Evolutionary conservation across 2,888 invertebrate species (phyloP).

Genomic region (Athalia rosae): DNA sequence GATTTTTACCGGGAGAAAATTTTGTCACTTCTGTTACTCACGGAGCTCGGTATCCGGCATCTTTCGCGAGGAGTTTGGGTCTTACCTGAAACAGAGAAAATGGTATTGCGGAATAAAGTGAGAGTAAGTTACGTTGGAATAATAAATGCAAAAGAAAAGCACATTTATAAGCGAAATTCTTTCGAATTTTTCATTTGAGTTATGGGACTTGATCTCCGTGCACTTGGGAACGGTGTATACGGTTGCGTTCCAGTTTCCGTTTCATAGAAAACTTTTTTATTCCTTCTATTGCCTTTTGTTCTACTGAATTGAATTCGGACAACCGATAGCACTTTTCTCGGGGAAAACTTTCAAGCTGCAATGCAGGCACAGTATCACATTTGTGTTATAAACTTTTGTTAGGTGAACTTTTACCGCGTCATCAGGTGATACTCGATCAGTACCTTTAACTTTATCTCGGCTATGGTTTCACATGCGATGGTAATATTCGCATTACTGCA

Average conservation of each 20-base stretch:
- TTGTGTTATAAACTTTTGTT: slow-evolving; percentile 9
- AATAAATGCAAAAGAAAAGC: no score
- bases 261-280: slow-evolving; percentile 23
- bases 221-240: not conserved
- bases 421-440: slow-evolving; percentile 30
- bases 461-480: not conserved
- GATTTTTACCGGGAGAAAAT: no score
- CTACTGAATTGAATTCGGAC: slow-evolving; percentile 35
- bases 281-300: slow-evolving; percentile 12
- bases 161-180: not conserved
- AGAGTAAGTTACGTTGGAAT: no score
- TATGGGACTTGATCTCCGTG: slow-evolving; percentile 12
- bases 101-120: no score
- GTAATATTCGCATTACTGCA: not conserved
- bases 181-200: slow-evolving; percentile 7
- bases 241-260: slow-evolving; percentile 16
- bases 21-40: no score
- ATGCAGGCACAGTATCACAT: slow-evolving; percentile 2
- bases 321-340: slow-evolving; percentile 31
- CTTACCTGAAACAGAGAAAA: slow-evolving; percentile 33
- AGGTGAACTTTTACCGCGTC: slow-evolving; percentile 24
- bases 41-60: no score
- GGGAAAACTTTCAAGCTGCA: slow-evolving; percentile 36
- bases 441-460: not conserved
- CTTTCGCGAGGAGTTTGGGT: not conserved